Base-by-base conservation (phyloP, 2,113 vertebrate species). In the Myrmecophaga tridactyla region DNA sequence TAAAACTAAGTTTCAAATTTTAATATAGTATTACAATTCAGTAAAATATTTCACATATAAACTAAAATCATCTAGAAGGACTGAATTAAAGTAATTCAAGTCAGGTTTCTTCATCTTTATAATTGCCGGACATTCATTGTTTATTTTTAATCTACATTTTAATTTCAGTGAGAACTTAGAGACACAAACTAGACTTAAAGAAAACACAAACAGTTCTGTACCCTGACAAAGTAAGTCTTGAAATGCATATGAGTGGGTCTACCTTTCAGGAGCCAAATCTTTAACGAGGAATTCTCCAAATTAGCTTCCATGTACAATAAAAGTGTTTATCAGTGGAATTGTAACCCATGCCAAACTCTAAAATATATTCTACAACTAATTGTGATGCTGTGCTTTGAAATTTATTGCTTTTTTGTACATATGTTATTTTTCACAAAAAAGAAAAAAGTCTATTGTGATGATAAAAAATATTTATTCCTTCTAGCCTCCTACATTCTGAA, bases 1-100 rank as follows among this genome's bases (percentile, higher is more conserved):
- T 0, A 60, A 94, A 73, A 90, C 36, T 86, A 92, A 92, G 11
- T 73, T 84, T 90, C n/a, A 15, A 27, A 86, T 89, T 77, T 5
- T 43, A 85, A 91, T 39, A 62, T 12, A 2, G 53, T 53, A 58
- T 46, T 67, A 46, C 86, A 94, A 78, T 53, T 65, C 31, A 73
- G n/a, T 43, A 51, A 78, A 77, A 39, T 18, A 67, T 72, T 69
- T 94, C 58, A 72, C 94, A 48, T n/a, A 58, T 56, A 17, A 88
- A 58, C 27, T 92, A 60, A 93, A 92, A 60, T 70, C 31, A 62
- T 5, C 36, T 39, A 39, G 46, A 53, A 3, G 13, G 60, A 31
- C 56, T 13, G 69, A 48, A 46, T 13, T 18, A 20, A 14, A 41
- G 58, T 56, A 41, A 72, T 43, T 72, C 23, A 8, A 12, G 31